phyloP scores from a whole-genome alignment of 2,113 vertebrate species.

The Scomber scombrus region DNA sequence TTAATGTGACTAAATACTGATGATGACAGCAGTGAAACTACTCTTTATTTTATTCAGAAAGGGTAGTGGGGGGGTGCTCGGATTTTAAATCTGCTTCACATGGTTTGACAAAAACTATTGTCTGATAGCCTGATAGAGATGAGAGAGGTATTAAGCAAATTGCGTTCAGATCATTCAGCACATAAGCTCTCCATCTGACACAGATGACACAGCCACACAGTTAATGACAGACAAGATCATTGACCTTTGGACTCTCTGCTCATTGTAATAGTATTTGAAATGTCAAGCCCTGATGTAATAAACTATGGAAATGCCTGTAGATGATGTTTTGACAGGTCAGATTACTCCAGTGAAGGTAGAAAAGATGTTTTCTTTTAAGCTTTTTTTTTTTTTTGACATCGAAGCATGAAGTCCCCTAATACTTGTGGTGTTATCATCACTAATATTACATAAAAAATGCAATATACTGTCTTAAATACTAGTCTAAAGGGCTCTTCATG shows the following conservation, averaged over 20 bases:
- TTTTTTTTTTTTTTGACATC: conserved; percentile 10
- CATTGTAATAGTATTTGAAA: conserved; percentile 68
- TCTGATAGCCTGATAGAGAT: neutral
- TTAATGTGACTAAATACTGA: conserved; percentile 65
- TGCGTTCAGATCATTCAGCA: conserved; percentile 35
- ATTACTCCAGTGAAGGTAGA: conserved; percentile 32
- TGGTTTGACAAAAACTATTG: neutral
- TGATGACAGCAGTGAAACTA: conserved; percentile 48
- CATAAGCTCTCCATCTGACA: conserved; percentile 34
- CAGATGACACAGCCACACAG: conserved; percentile 8
- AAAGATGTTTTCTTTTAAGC: conserved; percentile 28
- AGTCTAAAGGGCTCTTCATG: neutral
- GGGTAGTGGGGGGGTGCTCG: neutral
- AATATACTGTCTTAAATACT: neutral
- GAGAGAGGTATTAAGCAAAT: conserved; percentile 47
- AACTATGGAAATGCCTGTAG: conserved; percentile 32
- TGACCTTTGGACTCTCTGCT: conserved; percentile 72
- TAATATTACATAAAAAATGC: neutral
- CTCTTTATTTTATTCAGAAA: conserved; percentile 56
- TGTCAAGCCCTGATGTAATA: conserved; percentile 64
- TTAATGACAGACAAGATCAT: conserved; percentile 60
- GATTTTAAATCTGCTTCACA: neutral
- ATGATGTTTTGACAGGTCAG: conserved; percentile 60
- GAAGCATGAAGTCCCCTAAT: neutral
- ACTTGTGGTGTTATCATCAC: neutral